Percentiles rank a stretch among this genome's conserved stretches.
phyloP scores from a whole-genome alignment of 2,888 invertebrate species.

The Polylopha cassiicola region DNA sequence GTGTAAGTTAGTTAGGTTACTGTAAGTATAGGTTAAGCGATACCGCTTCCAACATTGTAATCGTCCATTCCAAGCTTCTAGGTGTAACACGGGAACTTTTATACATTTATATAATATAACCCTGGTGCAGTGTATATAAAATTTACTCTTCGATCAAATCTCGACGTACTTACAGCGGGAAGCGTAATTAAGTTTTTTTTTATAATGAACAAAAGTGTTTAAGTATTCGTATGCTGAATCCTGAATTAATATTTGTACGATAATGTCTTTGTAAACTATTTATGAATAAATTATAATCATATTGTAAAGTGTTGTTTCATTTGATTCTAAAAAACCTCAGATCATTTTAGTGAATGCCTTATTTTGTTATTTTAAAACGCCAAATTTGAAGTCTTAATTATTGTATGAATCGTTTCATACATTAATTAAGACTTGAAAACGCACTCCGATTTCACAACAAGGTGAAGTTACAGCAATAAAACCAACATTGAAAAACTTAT shows the following conservation, averaged over 20 bases:
- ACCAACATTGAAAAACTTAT: constrained; percentile 69
- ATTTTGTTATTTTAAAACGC: neutral
- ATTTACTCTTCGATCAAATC: constrained; percentile 32
- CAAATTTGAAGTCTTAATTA: too few species aligned
- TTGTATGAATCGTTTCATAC: too few species aligned
- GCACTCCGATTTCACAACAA: too few species aligned
- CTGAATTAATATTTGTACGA: constrained; percentile 68
- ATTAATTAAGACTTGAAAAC: too few species aligned
- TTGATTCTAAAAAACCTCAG: constrained; percentile 23
- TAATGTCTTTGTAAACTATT: constrained; percentile 76
- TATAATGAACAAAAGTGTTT: constrained; percentile 43
- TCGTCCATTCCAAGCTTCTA: constrained; percentile 58
- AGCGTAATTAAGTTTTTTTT: constrained; percentile 35
- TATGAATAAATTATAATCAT: constrained; percentile 76
- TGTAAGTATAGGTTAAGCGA: constrained; percentile 56
- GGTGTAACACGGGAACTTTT: constrained; percentile 23
- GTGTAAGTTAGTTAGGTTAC: constrained; percentile 58
- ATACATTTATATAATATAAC: constrained; percentile 29
- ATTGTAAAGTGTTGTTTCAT: constrained; percentile 64
- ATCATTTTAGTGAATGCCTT: too few species aligned
- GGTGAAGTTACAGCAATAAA: constrained; percentile 24
- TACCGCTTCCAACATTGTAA: constrained; percentile 43
- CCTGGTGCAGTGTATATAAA: constrained; percentile 55
- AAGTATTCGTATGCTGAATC: constrained; percentile 41
- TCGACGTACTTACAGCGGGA: constrained; percentile 40